A percentile compares a stretch with the other conserved stretches of the same genome.
These are phyloP conservation scores for Montipora sp. DNA, from an alignment of 64 coral and sea anemone genomes.

Conservation along the genomic window DNA sequence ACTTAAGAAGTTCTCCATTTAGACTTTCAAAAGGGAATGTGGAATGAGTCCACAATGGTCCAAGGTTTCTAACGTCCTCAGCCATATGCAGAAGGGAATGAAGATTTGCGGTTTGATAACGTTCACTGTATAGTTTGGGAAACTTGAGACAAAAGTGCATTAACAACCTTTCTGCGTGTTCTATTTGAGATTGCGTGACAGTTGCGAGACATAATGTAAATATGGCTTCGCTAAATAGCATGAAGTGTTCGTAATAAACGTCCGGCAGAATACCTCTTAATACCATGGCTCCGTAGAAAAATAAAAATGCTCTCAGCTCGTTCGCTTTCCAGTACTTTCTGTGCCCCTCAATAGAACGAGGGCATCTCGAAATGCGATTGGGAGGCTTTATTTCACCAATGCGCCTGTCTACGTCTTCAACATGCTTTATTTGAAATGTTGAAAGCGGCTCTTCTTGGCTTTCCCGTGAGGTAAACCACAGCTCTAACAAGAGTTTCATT, in stretches of 20 bases:
- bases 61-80: conserved; percentile 35
- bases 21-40: conserved; percentile 54
- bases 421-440: conserved; percentile 40
- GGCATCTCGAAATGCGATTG: conserved; percentile 2
- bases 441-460: conserved; percentile 51
- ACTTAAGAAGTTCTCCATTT: conserved; percentile 29
- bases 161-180: too few species aligned
- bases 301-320: conserved; percentile 60
- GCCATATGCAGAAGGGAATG: conserved; percentile 46
- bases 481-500: conserved; percentile 26
- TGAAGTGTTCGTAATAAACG: conserved; percentile 55
- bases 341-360: conserved; percentile 1
- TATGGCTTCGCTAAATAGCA: conserved; percentile 29
- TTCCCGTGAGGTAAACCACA: conserved; percentile 21
- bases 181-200: too few species aligned
- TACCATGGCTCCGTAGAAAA: conserved; percentile 15
- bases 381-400: conserved; percentile 52
- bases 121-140: not conserved
- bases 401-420: conserved; percentile 35
- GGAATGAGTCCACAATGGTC: conserved; percentile 60
- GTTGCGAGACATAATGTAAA: too few species aligned
- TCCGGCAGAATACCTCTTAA: conserved; percentile 48
- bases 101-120: conserved; percentile 7
- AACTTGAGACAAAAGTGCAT: conserved; percentile 41
- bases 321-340: conserved; percentile 63